phyloP scores from a whole-genome alignment of 2,113 vertebrate genomes.

The Chloropsis cyanopogon region DNA sequence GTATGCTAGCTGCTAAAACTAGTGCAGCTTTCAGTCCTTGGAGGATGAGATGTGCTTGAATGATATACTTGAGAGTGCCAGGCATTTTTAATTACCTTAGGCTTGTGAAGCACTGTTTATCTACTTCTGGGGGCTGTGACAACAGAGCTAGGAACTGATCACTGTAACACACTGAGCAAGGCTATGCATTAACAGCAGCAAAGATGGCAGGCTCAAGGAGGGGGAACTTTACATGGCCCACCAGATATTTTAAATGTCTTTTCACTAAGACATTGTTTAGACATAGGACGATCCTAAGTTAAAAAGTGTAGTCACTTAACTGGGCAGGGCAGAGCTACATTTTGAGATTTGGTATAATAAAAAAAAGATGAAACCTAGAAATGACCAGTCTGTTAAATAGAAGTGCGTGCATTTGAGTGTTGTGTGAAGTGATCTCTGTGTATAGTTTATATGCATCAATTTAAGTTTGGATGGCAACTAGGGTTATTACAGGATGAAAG shows the following conservation, averaged over 20 bases:
- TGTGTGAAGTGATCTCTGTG: constrained; percentile 45
- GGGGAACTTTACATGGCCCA: background rate
- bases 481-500: constrained; percentile 46
- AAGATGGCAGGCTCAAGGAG: background rate
- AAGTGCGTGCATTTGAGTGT: constrained; percentile 31
- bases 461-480: constrained; percentile 27
- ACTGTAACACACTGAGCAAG: accelerated
- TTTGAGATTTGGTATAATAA: background rate
- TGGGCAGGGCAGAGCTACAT: background rate
- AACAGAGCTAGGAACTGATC: background rate
- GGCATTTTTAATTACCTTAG: background rate
- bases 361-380: background rate
- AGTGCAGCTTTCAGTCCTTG: background rate
- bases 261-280: background rate
- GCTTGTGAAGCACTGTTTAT: background rate
- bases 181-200: background rate
- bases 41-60: background rate
- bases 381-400: background rate
- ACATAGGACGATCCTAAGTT: background rate
- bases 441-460: constrained; percentile 17
- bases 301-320: background rate
- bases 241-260: too few relatives aligned
- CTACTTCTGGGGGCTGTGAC: background rate
- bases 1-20: background rate
- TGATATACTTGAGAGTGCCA: background rate